Evolutionary conservation across 2,113 vertebrate genomes (phyloP).

Genomic region (cattle (Bos taurus)): DNA sequence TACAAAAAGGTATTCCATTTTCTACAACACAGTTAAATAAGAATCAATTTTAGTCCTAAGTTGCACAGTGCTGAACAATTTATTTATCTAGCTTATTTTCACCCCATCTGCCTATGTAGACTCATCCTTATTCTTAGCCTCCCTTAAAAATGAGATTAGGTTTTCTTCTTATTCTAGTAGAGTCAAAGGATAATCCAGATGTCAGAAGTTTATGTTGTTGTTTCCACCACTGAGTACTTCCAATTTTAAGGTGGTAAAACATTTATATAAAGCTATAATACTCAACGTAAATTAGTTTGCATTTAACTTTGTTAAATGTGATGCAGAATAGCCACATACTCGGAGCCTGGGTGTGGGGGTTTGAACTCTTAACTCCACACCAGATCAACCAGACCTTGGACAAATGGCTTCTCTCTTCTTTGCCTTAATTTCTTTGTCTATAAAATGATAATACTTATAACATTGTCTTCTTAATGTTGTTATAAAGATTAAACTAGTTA

Average conservation of each 20-base stretch:
- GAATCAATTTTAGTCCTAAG: neutral
- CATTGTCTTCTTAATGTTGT: neutral
- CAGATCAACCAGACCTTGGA: neutral
- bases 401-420: neutral
- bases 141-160: neutral
- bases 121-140: neutral
- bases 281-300: neutral
- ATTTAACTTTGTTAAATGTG: neutral
- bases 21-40: neutral
- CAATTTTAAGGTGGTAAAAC: neutral
- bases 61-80: neutral
- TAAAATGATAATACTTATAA: constrained; percentile 24
- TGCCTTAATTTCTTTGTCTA: constrained; percentile 25
- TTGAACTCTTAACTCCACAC: neutral
- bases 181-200: neutral
- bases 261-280: neutral
- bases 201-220: neutral
- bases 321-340: neutral
- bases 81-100: neutral
- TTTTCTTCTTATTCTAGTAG: neutral
- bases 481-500: neutral
- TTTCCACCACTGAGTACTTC: neutral
- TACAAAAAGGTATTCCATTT: neutral
- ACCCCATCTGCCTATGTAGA: neutral
- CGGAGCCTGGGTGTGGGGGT: neutral